Conservation (phyloP, 2,113 vertebrate genomes). For the Oryzias celebensis region DNA sequence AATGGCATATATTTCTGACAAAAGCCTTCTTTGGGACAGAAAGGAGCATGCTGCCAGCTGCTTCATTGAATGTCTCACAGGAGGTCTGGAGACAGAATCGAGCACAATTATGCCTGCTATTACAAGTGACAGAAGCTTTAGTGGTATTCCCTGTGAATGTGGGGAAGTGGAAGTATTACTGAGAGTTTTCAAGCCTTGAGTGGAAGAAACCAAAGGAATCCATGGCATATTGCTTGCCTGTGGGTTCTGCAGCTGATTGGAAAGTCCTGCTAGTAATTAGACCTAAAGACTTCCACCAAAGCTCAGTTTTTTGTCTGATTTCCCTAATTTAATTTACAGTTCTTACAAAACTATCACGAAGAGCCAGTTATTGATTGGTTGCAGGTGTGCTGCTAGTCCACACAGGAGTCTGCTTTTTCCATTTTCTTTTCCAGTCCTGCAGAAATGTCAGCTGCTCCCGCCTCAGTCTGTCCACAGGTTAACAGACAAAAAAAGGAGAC, state of each 20-base stretch:
- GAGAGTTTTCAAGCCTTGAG: conserved; percentile 49
- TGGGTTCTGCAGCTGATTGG: conserved; percentile 68
- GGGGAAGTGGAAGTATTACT: conserved; percentile 18
- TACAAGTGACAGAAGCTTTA: conserved; percentile 20
- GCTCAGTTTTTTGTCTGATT: conserved; percentile 45
- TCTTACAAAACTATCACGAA: conserved; percentile 56
- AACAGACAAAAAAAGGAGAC: conserved; percentile 28
- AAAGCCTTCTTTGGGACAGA: conserved; percentile 1
- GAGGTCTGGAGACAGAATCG: conserved; percentile 3
- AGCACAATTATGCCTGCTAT: conserved; percentile 12
- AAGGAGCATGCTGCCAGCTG: conserved; percentile 3
- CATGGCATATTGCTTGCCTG: conserved; percentile 52
- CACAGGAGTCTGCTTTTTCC: background rate
- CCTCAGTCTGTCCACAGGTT: conserved; percentile 14
- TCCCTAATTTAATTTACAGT: conserved; percentile 67
- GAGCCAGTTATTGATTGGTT: conserved; percentile 58
- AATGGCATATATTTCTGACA: conserved; percentile 5
- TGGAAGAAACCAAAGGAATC: conserved; percentile 69
- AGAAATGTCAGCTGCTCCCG: conserved; percentile 27
- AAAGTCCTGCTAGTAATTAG: conserved; percentile 70
- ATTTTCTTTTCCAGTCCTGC: conserved; percentile 7
- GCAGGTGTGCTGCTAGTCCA: conserved; percentile 32
- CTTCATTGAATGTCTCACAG: background rate
- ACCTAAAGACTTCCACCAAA: conserved; percentile 53
- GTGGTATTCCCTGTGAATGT: conserved; percentile 4